These are phyloP conservation scores for Atethmia centrago DNA, from an alignment of 2,888 invertebrate genomes.

Conservation along the genomic window DNA sequence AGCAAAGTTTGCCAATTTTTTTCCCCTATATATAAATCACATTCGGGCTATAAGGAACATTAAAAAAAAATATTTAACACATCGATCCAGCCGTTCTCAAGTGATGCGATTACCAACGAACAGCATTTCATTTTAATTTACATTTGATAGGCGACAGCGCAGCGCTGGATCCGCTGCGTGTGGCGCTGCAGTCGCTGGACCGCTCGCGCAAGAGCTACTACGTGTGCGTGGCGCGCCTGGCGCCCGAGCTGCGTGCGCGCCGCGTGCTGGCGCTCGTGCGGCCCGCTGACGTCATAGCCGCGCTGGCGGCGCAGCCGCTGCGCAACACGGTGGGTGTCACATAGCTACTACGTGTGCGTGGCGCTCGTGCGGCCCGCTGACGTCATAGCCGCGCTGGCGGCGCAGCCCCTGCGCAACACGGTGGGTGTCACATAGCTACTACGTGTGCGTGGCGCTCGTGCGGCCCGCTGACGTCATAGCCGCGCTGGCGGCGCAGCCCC, in stretches of 20 bases:
- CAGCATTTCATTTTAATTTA: background rate
- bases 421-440: constrained; percentile 67
- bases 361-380: constrained; percentile 66
- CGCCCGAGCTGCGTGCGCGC: constrained; percentile 64
- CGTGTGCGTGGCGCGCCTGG: constrained; percentile 71
- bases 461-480: constrained; percentile 66
- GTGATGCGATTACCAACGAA: background rate
- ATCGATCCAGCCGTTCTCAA: background rate
- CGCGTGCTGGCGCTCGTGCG: constrained; percentile 63
- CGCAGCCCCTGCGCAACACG: constrained; percentile 22
- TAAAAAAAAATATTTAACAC: background rate
- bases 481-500: constrained; percentile 41
- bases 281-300: constrained; percentile 66
- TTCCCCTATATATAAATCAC: background rate
- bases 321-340: constrained; percentile 31
- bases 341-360: constrained; percentile 56
- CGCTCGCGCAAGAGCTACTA: constrained; percentile 75
- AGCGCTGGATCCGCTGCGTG: constrained; percentile 74
- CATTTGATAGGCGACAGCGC: constrained; percentile 68
- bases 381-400: constrained; percentile 61
- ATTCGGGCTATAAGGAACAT: background rate
- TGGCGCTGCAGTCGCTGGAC: constrained; percentile 75
- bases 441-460: constrained; percentile 71
- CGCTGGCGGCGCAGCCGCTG: constrained; percentile 31
- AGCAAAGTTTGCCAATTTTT: background rate